phyloP scores from a whole-genome alignment of 2,113 vertebrate species.

The Leptobrachium ailaonicum region DNA sequence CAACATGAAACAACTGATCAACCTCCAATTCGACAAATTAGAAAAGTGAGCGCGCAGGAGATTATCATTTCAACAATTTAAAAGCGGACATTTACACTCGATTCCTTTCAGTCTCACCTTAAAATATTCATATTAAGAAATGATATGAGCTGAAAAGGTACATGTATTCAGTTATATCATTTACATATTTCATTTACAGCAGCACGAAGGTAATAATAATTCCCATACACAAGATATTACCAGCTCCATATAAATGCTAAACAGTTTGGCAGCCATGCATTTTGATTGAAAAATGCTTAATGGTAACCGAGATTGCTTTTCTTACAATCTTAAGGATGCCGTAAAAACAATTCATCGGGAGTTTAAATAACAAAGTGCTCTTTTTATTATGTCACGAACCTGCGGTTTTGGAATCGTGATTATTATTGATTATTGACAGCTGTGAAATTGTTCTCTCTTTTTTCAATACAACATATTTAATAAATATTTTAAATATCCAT shows the following conservation, averaged over 20 bases:
- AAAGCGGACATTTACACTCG: neutral
- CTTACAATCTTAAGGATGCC: conserved; percentile 7
- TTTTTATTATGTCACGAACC: neutral
- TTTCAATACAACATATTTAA: neutral
- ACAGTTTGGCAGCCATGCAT: conserved; percentile 3
- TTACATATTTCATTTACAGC: conserved; percentile 41
- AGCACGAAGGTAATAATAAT: conserved; percentile 22
- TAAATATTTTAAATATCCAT: too few relatives aligned
- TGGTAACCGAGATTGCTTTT: conserved; percentile 24
- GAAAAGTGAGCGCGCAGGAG: neutral
- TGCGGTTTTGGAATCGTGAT: neutral
- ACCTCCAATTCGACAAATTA: neutral
- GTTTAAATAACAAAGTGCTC: neutral
- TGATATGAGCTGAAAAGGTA: conserved; percentile 2
- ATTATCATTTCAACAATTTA: neutral
- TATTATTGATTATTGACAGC: neutral
- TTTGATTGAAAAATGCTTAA: conserved; percentile 30
- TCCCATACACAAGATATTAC: conserved; percentile 17
- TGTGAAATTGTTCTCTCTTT: neutral
- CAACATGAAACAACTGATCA: neutral
- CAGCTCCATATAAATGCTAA: conserved; percentile 34
- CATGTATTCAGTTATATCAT: conserved; percentile 13
- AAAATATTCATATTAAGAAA: conserved; percentile 14
- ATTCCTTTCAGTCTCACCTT: neutral
- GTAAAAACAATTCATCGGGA: conserved; percentile 4